A percentile compares a stretch with the other conserved stretches of the same genome.
Conservation (phyloP, 2,888 invertebrate genomes). For the Eilema depressum region DNA sequence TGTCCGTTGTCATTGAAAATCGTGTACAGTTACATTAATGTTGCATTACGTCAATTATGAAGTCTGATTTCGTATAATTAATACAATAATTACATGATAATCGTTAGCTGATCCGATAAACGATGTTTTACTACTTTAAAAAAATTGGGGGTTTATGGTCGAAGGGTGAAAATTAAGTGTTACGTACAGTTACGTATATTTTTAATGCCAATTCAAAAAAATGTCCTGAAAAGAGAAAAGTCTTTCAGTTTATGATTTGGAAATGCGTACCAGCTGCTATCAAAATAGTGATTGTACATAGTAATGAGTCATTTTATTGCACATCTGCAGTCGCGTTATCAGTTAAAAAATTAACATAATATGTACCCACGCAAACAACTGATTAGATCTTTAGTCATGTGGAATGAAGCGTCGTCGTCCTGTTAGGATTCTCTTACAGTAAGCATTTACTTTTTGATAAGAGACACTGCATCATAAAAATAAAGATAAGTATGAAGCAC, state of each 20-base stretch:
- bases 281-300: no score
- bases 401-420: background rate
- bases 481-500: background rate
- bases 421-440: background rate
- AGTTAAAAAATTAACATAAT: background rate
- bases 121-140: no score
- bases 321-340: conserved; percentile 4
- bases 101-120: background rate
- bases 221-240: no score
- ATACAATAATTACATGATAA: background rate
- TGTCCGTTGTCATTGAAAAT: conserved; percentile 45
- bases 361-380: background rate
- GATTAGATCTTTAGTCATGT: background rate
- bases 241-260: no score
- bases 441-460: background rate
- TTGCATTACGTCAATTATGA: background rate
- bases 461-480: background rate
- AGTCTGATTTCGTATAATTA: background rate
- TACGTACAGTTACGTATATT: no score
- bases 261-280: no score
- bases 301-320: background rate
- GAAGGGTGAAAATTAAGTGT: no score
- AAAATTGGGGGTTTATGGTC: no score
- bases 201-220: no score
- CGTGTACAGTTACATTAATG: conserved; percentile 26